Base-by-base conservation (phyloP, 2,888 invertebrate genomes). In the Mythimna pallens region DNA sequence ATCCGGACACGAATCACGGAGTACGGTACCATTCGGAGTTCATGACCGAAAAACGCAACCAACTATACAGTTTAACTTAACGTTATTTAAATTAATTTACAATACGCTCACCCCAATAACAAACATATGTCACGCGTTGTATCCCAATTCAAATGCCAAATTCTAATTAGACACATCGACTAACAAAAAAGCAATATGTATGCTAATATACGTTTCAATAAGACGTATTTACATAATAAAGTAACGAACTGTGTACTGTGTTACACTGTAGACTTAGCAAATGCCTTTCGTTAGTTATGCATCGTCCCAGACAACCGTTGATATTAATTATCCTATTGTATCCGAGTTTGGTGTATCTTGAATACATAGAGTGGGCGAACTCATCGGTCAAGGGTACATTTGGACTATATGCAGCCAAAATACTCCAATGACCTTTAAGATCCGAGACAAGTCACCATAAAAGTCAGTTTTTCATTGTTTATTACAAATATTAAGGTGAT, bases 311-410 rank as follows among this genome's bases (percentile, higher is more conserved):
- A 91, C 90, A 84, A 86, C 82, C 81, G 83, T 86, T 88, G 83
- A 91, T 92, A 92, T 92, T 93, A 92, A 94, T 92, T 92, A 89
- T 83, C 84, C 89, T 85, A 92, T 92, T 93, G 93, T 93, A 75
- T 89, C 90, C 88, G 79, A 78, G 87, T 94, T 90, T 88, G 92
- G 92, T 74, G 70, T 72, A 82, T 84, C 84, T 86, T 89, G 88
- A 90, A 89, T 87, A 87, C 73, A 73, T 68, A 75, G 81, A 79
- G 95, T 95, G 90, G 95, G 94, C 79, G 89, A 86, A 89, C 87
- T 78, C 87, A 91, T 92, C 91, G 92, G 92, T 92, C 93, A 92
- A 94, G 93, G 91, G 87, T 87, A 89, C 80, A 87, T 87, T 88
- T 89, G 83, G 86, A 78, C 83, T 86, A 82, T 81, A 83, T 82